Percentiles rank a stretch among this genome's conserved stretches.
Evolutionary conservation across 2,888 invertebrate genomes (phyloP).

Genomic region (Aphodius sticticus): DNA sequence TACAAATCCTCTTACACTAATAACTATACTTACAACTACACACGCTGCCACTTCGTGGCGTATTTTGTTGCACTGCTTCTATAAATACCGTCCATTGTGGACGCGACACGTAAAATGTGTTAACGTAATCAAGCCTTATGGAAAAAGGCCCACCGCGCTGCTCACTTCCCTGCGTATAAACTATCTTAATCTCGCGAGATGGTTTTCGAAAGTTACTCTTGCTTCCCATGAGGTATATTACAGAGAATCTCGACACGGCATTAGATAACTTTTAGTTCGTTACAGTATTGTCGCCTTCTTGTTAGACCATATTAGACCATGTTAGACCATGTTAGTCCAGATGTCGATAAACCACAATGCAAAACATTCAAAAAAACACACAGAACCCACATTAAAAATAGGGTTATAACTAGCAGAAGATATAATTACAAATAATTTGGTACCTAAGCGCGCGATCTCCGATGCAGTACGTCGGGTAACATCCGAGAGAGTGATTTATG

Average conservation of each 20-base stretch:
- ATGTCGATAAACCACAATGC: not conserved
- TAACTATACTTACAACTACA: not conserved
- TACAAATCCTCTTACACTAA: conserved; percentile 4
- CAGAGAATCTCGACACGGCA: not conserved
- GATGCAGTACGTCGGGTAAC: not conserved
- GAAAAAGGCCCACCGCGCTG: not conserved
- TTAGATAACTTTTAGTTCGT: not conserved
- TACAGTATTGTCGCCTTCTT: not conserved
- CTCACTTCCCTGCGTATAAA: not conserved
- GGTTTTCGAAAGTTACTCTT: not conserved
- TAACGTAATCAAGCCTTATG: conserved; percentile 4
- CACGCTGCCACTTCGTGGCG: not conserved
- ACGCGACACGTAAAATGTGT: not conserved
- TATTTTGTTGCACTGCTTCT: not conserved
- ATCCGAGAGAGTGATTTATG: conserved; percentile 4
- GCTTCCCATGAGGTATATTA: not conserved
- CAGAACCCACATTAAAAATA: no score
- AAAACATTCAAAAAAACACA: not conserved
- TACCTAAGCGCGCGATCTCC: not conserved
- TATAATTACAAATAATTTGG: not conserved
- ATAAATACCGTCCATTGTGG: not conserved
- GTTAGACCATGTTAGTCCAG: not conserved
- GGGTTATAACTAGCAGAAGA: not conserved
- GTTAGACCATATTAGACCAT: not conserved
- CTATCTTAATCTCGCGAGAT: conserved; percentile 4